A percentile compares a stretch with the other conserved stretches of the same genome.
phyloP scores from a whole-genome alignment of 1,140 invertebrate genomes.

The Lepidurus couesii region DNA sequence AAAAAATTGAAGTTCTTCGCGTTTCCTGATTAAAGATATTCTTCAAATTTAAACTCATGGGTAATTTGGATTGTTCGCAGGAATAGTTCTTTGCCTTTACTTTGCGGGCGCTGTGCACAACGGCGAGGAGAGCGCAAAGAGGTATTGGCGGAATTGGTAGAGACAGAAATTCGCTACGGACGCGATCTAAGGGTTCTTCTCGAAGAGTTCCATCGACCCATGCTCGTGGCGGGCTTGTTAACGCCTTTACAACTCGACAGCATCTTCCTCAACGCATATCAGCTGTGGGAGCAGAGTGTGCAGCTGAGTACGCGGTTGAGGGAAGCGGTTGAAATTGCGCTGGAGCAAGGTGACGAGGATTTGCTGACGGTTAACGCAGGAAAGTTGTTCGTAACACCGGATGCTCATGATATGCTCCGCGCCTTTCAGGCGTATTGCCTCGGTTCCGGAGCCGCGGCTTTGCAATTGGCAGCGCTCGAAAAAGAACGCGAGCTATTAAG shows the following conservation, averaged over 20 bases:
- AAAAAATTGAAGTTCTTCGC: neutral
- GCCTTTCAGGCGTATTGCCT: slow-evolving; percentile 89
- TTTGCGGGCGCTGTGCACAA: slow-evolving; percentile 81
- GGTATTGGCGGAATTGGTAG: slow-evolving; percentile 91
- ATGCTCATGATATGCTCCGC: slow-evolving; percentile 80
- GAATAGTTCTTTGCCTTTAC: slow-evolving; percentile 38
- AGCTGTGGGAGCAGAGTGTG: slow-evolving; percentile 81
- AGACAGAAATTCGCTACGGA: slow-evolving; percentile 93
- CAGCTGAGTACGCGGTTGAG: slow-evolving; percentile 77
- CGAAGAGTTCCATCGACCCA: slow-evolving; percentile 90
- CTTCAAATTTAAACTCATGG: neutral
- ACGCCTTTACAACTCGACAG: slow-evolving; percentile 48
- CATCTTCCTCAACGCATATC: slow-evolving; percentile 90
- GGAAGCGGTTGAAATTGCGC: slow-evolving; percentile 77
- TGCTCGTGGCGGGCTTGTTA: slow-evolving; percentile 73
- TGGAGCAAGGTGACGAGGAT: slow-evolving; percentile 69
- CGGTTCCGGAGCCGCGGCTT: slow-evolving; percentile 64
- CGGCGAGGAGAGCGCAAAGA: slow-evolving; percentile 83
- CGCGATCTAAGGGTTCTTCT: slow-evolving; percentile 83
- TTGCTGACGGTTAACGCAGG: slow-evolving; percentile 83
- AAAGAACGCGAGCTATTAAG: slow-evolving; percentile 91
- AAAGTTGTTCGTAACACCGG: slow-evolving; percentile 74
- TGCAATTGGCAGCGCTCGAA: slow-evolving; percentile 81
- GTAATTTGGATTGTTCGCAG: neutral
- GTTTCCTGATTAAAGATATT: neutral